phyloP scores from a whole-genome alignment of 2,888 invertebrate species.

The Platynereis dumerilii region DNA sequence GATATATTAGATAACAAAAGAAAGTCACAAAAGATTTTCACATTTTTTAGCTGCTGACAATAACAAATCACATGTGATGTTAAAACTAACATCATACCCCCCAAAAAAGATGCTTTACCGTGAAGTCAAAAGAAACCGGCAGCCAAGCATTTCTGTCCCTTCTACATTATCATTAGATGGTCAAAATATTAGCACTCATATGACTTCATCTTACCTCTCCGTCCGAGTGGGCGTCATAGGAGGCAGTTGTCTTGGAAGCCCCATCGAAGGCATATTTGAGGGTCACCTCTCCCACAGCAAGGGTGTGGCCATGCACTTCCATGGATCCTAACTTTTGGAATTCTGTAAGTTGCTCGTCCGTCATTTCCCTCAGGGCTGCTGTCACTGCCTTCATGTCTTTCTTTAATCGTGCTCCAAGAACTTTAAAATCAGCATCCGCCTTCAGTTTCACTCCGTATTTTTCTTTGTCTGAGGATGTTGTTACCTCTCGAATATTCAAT shows the following conservation, averaged over 20 bases:
- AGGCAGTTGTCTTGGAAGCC: slow-evolving; percentile 50
- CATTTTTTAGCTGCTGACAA: no score
- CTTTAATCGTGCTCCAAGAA: slow-evolving; percentile 86
- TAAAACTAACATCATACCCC: no score
- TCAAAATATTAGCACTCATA: no score
- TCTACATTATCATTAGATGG: no score
- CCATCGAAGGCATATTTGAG: slow-evolving; percentile 79
- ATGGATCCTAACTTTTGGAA: slow-evolving; percentile 75
- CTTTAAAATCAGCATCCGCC: slow-evolving; percentile 95
- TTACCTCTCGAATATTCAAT: slow-evolving; percentile 86
- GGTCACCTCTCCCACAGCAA: slow-evolving; percentile 64
- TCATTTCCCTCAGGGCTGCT: slow-evolving; percentile 74
- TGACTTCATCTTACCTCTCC: slow-evolving; percentile 71
- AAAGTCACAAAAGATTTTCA: no score
- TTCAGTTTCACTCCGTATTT: slow-evolving; percentile 88
- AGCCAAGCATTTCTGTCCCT: no score
- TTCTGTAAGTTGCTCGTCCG: slow-evolving; percentile 74
- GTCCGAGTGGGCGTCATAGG: slow-evolving; percentile 88
- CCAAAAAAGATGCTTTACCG: no score
- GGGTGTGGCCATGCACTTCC: slow-evolving; percentile 76
- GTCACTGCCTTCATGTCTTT: slow-evolving; percentile 88
- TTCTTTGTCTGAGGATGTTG: slow-evolving; percentile 85
- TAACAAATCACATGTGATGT: no score
- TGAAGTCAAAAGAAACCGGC: no score
- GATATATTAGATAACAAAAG: no score